phyloP scores from a whole-genome alignment of 2,888 invertebrate species.

The Sturmia bella region DNA sequence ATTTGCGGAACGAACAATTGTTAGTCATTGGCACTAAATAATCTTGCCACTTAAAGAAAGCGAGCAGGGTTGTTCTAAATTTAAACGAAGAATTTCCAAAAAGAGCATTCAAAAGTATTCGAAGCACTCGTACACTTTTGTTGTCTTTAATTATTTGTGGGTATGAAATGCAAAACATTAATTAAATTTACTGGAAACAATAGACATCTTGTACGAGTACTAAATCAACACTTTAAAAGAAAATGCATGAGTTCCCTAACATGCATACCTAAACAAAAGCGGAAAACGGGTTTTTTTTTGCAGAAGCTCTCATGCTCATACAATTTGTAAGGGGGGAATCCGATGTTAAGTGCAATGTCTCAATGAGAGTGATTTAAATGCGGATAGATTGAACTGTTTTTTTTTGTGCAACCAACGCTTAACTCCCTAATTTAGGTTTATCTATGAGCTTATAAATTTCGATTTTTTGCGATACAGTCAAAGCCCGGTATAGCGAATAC shows the following conservation, averaged over 20 bases:
- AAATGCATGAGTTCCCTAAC: conserved; percentile 24
- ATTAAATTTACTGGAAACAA: conserved; percentile 52
- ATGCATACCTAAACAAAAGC: too few species aligned
- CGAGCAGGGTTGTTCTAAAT: conserved; percentile 22
- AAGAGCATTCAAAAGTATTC: background rate
- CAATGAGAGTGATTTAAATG: too few species aligned
- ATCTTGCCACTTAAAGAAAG: conserved; percentile 4
- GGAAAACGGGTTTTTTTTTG: too few species aligned
- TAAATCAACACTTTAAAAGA: background rate
- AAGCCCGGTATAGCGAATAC: too few species aligned
- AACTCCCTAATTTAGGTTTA: too few species aligned
- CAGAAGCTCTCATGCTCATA: too few species aligned
- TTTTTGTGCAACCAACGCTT: too few species aligned
- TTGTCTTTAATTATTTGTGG: conserved; percentile 39
- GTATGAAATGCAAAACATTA: conserved; percentile 29
- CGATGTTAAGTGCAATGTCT: too few species aligned
- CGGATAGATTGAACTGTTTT: too few species aligned
- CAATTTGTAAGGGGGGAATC: too few species aligned
- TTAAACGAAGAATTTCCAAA: conserved; percentile 30
- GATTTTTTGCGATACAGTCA: too few species aligned
- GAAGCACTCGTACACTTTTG: conserved; percentile 5
- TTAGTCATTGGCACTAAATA: conserved; percentile 37
- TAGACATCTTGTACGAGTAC: conserved; percentile 17
- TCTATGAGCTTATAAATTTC: too few species aligned
- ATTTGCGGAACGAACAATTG: conserved; percentile 41